phyloP scores from a whole-genome alignment of 2,888 invertebrate species.

The Noctua janthina region DNA sequence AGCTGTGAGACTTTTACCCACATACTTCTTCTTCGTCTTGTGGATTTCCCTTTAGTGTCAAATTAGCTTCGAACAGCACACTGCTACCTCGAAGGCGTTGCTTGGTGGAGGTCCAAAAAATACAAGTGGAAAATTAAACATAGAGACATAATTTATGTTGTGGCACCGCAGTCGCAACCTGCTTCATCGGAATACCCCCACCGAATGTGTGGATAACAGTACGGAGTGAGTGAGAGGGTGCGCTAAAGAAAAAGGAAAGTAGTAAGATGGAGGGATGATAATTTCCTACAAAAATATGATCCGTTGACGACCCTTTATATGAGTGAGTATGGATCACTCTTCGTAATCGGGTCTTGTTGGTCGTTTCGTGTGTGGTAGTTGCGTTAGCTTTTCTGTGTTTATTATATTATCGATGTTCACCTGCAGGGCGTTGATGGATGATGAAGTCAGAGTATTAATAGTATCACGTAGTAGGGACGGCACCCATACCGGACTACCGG shows the following conservation, averaged over 20 bases:
- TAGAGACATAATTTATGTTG: background rate
- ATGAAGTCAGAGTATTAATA: too few relatives aligned
- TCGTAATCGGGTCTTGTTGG: too few relatives aligned
- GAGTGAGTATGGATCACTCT: too few relatives aligned
- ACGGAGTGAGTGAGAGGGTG: background rate
- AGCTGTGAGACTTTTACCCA: conserved; percentile 72
- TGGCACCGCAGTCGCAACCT: background rate
- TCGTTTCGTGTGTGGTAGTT: too few relatives aligned
- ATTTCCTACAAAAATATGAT: background rate
- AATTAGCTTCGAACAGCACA: background rate
- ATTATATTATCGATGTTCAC: too few relatives aligned
- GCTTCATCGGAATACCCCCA: background rate
- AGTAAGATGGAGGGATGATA: background rate
- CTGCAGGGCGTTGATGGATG: too few relatives aligned
- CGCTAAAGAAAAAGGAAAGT: background rate
- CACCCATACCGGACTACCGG: too few relatives aligned
- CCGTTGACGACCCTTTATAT: too few relatives aligned
- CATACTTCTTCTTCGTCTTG: background rate
- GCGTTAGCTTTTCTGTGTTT: too few relatives aligned
- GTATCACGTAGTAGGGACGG: too few relatives aligned
- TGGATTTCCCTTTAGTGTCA: background rate
- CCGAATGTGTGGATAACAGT: background rate
- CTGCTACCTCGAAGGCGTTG: background rate
- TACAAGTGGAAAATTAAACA: background rate
- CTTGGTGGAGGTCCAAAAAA: background rate